Conservation (phyloP, 2,797 vertebrate genomes). For the Urophycis tenuis region DNA sequence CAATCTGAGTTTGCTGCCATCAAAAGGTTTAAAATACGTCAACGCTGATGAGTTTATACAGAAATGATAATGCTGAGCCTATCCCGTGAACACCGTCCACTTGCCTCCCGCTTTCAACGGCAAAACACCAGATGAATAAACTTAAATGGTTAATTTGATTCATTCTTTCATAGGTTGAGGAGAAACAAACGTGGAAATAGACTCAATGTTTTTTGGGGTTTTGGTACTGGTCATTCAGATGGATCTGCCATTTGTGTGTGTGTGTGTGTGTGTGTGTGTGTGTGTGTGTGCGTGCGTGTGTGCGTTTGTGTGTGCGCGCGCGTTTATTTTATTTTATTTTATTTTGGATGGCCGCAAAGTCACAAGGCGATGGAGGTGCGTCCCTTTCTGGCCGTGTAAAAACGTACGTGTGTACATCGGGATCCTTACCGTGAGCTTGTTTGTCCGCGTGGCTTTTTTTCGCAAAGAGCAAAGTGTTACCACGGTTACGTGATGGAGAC, state of each 20-base stretch:
- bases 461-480: not conserved
- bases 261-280: too few relatives aligned
- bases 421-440: not conserved
- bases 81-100: not conserved
- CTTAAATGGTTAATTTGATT: too few relatives aligned
- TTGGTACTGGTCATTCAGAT: too few relatives aligned
- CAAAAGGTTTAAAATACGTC: not conserved
- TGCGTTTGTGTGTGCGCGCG: too few relatives aligned
- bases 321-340: not conserved
- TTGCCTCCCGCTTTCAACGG: not conserved
- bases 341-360: not conserved
- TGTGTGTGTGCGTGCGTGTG: too few relatives aligned
- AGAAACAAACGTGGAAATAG: not conserved
- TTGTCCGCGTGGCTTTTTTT: slow-evolving; percentile 1
- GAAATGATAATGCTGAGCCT: not conserved
- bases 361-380: not conserved
- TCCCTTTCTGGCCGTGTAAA: not conserved
- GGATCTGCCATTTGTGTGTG: too few relatives aligned
- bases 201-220: not conserved
- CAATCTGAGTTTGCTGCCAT: not conserved
- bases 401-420: not conserved
- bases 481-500: not conserved
- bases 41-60: not conserved
- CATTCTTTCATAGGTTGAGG: not conserved
- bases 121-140: not conserved